These are phyloP conservation scores for Peromyscus californicus DNA, from an alignment of 2,113 vertebrate species.

Conservation along the genomic window DNA sequence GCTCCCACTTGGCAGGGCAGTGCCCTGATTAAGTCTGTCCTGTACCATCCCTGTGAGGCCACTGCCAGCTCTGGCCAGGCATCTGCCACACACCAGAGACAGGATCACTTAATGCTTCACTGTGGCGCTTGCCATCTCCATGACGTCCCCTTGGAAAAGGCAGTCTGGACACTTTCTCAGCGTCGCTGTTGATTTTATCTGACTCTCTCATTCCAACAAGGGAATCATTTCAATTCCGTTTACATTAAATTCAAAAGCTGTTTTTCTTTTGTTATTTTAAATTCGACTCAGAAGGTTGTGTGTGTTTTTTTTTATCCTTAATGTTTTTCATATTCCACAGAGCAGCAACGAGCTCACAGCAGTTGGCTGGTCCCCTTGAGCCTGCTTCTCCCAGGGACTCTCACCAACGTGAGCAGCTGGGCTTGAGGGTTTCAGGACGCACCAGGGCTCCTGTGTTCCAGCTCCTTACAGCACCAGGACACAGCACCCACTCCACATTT, in stretches of 20 bases:
- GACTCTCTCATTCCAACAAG: slow-evolving; percentile 71
- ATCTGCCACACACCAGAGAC: background rate
- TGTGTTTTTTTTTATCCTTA: slow-evolving; percentile 36
- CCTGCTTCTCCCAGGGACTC: slow-evolving; percentile 26
- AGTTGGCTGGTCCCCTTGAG: slow-evolving; percentile 54
- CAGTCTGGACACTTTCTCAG: slow-evolving; percentile 66
- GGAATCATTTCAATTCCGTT: slow-evolving; percentile 71
- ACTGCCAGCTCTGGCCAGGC: background rate
- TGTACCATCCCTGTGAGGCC: background rate
- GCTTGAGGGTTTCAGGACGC: background rate
- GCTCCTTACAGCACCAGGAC: background rate
- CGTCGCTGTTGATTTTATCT: slow-evolving; percentile 75
- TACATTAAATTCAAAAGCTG: slow-evolving; percentile 76
- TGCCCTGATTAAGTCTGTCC: background rate
- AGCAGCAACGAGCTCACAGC: slow-evolving; percentile 59
- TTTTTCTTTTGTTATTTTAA: slow-evolving; percentile 74
- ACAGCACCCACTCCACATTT: background rate
- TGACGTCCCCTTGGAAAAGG: slow-evolving; percentile 43
- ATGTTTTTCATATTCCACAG: slow-evolving; percentile 77
- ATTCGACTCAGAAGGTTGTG: slow-evolving; percentile 74
- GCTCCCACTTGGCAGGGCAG: background rate
- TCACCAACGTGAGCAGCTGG: background rate
- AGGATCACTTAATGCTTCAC: background rate
- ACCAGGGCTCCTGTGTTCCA: background rate
- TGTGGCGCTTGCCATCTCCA: background rate